Conservation (phyloP, 1,140 invertebrate genomes). For the Diplogasteroides magnus region DNA sequence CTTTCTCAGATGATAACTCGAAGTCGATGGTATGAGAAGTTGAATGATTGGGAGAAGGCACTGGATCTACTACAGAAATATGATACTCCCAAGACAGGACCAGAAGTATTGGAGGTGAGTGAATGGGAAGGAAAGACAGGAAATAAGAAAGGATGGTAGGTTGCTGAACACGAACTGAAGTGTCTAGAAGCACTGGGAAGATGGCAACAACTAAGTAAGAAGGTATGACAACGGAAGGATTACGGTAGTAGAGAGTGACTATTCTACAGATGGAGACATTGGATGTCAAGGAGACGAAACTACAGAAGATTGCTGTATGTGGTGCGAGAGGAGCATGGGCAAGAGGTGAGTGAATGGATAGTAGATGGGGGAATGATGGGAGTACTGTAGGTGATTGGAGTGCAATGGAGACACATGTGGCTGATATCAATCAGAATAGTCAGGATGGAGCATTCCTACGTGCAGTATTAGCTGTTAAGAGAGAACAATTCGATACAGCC, state of each 20-base stretch:
- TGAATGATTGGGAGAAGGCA: slow-evolving; percentile 97
- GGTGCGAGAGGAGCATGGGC: not conserved
- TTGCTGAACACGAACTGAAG: not conserved
- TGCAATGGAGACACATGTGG: slow-evolving; percentile 15
- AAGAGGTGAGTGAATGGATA: too few relatives aligned
- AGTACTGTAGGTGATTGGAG: slow-evolving; percentile 19
- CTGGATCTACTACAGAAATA: slow-evolving; percentile 59
- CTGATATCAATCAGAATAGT: slow-evolving; percentile 19
- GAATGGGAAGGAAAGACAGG: slow-evolving; percentile 50
- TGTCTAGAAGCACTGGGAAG: not conserved
- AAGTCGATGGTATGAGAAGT: slow-evolving; percentile 96
- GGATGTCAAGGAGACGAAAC: too few relatives aligned
- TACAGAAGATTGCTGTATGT: not conserved
- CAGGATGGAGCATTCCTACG: slow-evolving; percentile 23
- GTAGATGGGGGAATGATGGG: too few relatives aligned
- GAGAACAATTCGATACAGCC: not conserved
- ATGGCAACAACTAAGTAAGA: not conserved
- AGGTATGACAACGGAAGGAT: not conserved
- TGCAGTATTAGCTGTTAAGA: slow-evolving; percentile 22
- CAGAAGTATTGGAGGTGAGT: slow-evolving; percentile 72
- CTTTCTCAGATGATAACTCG: slow-evolving; percentile 66
- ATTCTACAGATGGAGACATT: too few relatives aligned
- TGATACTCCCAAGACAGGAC: too few relatives aligned
- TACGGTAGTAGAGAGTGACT: not conserved
- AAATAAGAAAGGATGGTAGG: not conserved